A percentile compares a stretch with the other conserved stretches of the same genome.
These are phyloP conservation scores for Orchesella flavescens DNA, from an alignment of 2,888 invertebrate genomes.

Conservation along the genomic window DNA sequence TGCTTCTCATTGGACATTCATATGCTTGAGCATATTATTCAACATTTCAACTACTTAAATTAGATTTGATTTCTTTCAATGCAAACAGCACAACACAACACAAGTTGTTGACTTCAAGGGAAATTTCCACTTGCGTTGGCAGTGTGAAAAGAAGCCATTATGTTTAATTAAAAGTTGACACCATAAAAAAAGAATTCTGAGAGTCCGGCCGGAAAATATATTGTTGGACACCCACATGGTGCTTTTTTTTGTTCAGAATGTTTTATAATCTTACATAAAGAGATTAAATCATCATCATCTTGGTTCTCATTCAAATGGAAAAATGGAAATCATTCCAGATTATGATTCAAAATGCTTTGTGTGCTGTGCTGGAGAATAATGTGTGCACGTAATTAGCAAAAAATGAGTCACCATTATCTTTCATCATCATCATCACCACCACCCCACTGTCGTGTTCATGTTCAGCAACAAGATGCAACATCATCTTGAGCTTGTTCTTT, in stretches of 20 bases:
- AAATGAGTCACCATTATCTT: constrained; percentile 49
- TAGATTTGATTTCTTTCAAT: neutral
- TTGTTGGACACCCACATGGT: constrained; percentile 13
- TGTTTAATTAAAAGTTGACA: no score
- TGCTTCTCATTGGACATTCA: neutral
- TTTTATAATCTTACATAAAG: neutral
- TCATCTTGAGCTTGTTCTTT: neutral
- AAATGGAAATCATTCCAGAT: neutral
- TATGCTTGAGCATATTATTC: no score
- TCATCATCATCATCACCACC: constrained; percentile 29
- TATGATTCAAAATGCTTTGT: neutral
- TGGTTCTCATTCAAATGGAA: constrained; percentile 2
- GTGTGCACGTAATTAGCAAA: constrained; percentile 49
- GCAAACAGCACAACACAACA: no score
- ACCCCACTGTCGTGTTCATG: neutral
- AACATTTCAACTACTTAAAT: neutral
- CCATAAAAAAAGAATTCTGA: neutral
- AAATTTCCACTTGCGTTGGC: constrained; percentile 19
- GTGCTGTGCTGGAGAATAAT: constrained; percentile 21
- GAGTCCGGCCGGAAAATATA: neutral
- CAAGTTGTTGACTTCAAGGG: neutral
- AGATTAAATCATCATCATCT: neutral
- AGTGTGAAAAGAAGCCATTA: neutral
- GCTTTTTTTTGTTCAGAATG: neutral
- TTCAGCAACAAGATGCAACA: neutral